These are phyloP conservation scores for Malacosoma neustria DNA, from an alignment of 2,888 invertebrate species.

Conservation along the genomic window DNA sequence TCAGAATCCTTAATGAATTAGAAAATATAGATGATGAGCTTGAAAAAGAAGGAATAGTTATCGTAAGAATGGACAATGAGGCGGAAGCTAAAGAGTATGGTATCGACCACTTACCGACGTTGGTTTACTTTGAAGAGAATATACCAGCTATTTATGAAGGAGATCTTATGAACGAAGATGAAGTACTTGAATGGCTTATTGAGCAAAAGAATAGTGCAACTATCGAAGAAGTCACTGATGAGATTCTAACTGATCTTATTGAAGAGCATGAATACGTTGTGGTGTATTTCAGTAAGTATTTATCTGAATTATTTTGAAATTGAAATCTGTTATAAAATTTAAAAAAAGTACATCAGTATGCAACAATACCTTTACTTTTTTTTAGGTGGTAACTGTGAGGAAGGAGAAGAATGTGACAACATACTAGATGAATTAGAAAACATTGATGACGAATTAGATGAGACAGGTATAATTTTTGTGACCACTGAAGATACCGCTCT, in stretches of 20 bases:
- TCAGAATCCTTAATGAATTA: slow-evolving; percentile 88
- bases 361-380: slow-evolving; percentile 6
- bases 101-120: slow-evolving; percentile 88
- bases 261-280: slow-evolving; percentile 95
- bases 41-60: slow-evolving; percentile 92
- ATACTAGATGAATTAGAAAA: slow-evolving; percentile 91
- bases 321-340: neutral
- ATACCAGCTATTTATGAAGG: slow-evolving; percentile 94
- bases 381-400: slow-evolving; percentile 87
- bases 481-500: slow-evolving; percentile 89
- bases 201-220: slow-evolving; percentile 92
- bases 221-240: slow-evolving; percentile 95
- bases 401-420: slow-evolving; percentile 89
- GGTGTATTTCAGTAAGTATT: slow-evolving; percentile 89
- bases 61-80: slow-evolving; percentile 91
- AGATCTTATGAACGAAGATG: slow-evolving; percentile 92
- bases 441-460: slow-evolving; percentile 94
- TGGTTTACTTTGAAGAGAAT: slow-evolving; percentile 93
- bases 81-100: slow-evolving; percentile 94
- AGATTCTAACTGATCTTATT: slow-evolving; percentile 88
- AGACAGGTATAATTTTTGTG: slow-evolving; percentile 94
- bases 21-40: slow-evolving; percentile 95
- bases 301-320: neutral
- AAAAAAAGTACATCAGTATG: slow-evolving; percentile 1
- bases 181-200: slow-evolving; percentile 91